Evolutionary conservation across 2,888 invertebrate genomes (phyloP).

Genomic region (Oligia strigilis): DNA sequence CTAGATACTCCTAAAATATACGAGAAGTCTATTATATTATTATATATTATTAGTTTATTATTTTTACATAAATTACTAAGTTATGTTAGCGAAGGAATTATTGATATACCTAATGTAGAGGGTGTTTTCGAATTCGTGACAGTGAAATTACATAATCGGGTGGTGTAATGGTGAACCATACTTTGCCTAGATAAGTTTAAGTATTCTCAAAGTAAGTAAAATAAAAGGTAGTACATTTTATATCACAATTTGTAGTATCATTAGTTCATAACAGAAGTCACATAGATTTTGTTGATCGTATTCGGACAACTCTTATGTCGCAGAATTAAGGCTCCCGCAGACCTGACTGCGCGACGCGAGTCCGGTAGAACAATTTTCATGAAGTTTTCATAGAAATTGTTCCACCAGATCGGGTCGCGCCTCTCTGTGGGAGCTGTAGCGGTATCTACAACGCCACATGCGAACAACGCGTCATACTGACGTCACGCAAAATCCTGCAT

Average conservation of each 20-base stretch:
- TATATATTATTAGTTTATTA: slow-evolving; percentile 47
- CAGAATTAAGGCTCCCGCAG: background rate
- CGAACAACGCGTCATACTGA: no score
- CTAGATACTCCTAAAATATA: slow-evolving; percentile 43
- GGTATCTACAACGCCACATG: no score
- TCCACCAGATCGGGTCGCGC: no score
- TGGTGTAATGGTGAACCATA: background rate
- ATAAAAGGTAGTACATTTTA: background rate
- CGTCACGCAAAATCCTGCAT: no score
- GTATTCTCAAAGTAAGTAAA: background rate
- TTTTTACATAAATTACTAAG: slow-evolving; percentile 55
- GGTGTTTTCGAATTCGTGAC: background rate
- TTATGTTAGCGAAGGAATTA: slow-evolving; percentile 25
- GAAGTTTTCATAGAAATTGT: no score
- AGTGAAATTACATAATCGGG: background rate
- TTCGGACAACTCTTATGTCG: background rate
- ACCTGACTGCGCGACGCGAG: no score
- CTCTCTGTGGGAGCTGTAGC: no score
- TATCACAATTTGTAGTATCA: background rate
- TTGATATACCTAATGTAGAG: background rate
- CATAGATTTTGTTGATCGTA: background rate
- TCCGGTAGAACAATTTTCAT: no score
- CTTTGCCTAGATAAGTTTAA: background rate
- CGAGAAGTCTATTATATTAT: slow-evolving; percentile 40
- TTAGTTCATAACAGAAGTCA: background rate